These are phyloP conservation scores for Zenarchopterus dispar DNA, from an alignment of 2,797 vertebrate genomes.

Conservation along the genomic window DNA sequence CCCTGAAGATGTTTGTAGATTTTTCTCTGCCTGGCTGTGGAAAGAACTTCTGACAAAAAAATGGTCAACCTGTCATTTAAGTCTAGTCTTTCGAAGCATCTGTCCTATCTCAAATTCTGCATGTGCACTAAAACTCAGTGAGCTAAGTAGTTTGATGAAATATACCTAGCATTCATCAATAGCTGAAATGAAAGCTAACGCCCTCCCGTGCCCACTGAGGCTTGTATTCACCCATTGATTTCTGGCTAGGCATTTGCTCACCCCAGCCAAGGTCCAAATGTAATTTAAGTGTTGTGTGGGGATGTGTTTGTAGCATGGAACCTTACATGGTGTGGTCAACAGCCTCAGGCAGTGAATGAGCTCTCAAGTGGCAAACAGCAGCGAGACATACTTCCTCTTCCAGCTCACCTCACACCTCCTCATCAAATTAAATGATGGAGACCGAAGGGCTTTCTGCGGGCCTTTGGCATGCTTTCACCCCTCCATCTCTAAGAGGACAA, in stretches of 20 bases:
- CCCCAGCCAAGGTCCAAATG: conserved; percentile 73
- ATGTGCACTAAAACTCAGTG: conserved; percentile 54
- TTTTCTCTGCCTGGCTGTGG: conserved; percentile 7
- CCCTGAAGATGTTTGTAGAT: conserved; percentile 25
- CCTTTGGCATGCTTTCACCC: conserved; percentile 56
- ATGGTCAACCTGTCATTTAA: conserved; percentile 8
- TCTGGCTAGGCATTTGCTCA: conserved; percentile 70
- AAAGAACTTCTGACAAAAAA: conserved; percentile 14
- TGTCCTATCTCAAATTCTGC: conserved; percentile 32
- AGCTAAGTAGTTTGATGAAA: conserved; percentile 69
- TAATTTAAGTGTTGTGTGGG: conserved; percentile 77
- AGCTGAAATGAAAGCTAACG: conserved; percentile 71
- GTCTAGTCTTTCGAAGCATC: conserved; percentile 11
- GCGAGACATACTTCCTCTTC: conserved; percentile 74
- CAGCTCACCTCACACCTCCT: conserved; percentile 76
- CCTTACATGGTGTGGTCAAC: conserved; percentile 80
- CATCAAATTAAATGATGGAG: conserved; percentile 75
- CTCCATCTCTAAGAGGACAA: conserved; percentile 64
- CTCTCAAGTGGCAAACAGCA: conserved; percentile 74
- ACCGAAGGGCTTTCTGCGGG: conserved; percentile 69
- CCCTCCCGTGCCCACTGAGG: conserved; percentile 67
- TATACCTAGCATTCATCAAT: conserved; percentile 76
- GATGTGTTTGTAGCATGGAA: conserved; percentile 69
- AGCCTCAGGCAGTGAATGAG: conserved; percentile 73
- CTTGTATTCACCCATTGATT: conserved; percentile 79